phyloP scores from a whole-genome alignment of 2,113 vertebrate species.

The Melospiza georgiana region DNA sequence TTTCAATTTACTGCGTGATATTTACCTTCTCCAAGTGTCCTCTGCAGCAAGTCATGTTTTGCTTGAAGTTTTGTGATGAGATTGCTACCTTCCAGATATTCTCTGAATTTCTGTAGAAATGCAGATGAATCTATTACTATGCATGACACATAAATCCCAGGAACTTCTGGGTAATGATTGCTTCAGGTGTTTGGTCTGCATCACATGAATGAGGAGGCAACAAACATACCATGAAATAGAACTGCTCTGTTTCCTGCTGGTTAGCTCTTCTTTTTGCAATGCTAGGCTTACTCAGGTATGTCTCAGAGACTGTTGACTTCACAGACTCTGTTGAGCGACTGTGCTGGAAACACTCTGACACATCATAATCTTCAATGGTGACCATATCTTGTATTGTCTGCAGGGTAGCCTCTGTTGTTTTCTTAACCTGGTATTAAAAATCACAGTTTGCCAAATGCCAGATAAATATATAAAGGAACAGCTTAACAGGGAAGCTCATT shows the following conservation, averaged over 20 bases:
- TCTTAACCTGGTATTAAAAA: constrained; percentile 86
- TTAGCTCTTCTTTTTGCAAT: constrained; percentile 96
- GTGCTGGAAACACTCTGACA: constrained; percentile 98
- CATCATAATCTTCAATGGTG: constrained; percentile 97
- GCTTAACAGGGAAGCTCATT: background rate
- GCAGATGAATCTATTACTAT: constrained; percentile 60
- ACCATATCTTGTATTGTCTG: constrained; percentile 99
- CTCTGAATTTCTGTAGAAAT: constrained; percentile 94
- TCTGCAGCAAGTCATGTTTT: constrained; percentile 96
- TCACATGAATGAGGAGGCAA: background rate
- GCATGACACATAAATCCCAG: background rate
- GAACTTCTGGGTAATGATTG: background rate
- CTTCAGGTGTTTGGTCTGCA: background rate
- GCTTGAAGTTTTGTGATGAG: constrained; percentile 99
- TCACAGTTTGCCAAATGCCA: background rate
- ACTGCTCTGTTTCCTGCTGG: constrained; percentile 98
- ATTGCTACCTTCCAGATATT: constrained; percentile 97
- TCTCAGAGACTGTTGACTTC: constrained; percentile 95
- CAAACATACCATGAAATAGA: constrained; percentile 93
- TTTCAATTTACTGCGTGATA: background rate
- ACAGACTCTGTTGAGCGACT: constrained; percentile 97
- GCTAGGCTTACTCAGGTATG: constrained; percentile 97
- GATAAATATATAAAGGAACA: background rate
- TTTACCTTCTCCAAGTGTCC: constrained; percentile 92
- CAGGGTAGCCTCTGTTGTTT: constrained; percentile 95